Base-by-base conservation (phyloP, 23 tunicate species). In the Phallusia fumigata region DNA sequence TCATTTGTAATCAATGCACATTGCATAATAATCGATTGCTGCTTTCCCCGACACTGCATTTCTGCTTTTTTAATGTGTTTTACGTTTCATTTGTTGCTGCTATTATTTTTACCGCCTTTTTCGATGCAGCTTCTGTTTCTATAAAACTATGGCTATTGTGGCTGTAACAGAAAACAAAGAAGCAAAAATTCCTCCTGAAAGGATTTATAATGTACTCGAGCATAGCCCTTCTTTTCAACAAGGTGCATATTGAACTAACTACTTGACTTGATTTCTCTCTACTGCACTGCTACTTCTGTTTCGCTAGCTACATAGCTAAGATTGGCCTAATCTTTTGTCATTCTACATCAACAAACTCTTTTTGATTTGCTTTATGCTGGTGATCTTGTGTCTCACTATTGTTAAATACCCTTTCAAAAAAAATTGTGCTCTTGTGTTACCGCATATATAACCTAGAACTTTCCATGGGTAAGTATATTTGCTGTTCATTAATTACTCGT, bases 301-400 rank as follows among this genome's bases (percentile, higher is more conserved):
- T 58, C 69, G 69, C 69, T 58, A 58, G 69, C 69, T 58, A 16
- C 69, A 58, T 58, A 58, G 69, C 69, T 58, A 58, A 58, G 69
- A 58, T 58, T 58, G 69, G 69, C 69, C 69, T 58, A 40, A 16
- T 24, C 69, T 58, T 58, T 58, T 24, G 69, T 58, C 28, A 58
- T 24, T 58, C 69, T 58, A 58, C 1, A 58, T 24, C 69, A 58
- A 16, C 13, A 58, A 11, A 8, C 69, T 6, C 69, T 24, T 22
- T 24, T 40, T 10, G 47, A 3, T 40, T 40, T 40, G 47, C 47
- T 40, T 58, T 13, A 24, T 58, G 69, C 69, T 58, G 69, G 69
- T 58, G 69, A 58, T 58, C 28, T 58, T 58, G 69, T 58, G 69
- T 16, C 69, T 6, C 13, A 24, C 69, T 58, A 24, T 58, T 58